Percentiles rank a stretch among this genome's conserved stretches.
These are phyloP conservation scores for Ypsolopha scabrella DNA, from an alignment of 2,888 invertebrate genomes.

Conservation along the genomic window DNA sequence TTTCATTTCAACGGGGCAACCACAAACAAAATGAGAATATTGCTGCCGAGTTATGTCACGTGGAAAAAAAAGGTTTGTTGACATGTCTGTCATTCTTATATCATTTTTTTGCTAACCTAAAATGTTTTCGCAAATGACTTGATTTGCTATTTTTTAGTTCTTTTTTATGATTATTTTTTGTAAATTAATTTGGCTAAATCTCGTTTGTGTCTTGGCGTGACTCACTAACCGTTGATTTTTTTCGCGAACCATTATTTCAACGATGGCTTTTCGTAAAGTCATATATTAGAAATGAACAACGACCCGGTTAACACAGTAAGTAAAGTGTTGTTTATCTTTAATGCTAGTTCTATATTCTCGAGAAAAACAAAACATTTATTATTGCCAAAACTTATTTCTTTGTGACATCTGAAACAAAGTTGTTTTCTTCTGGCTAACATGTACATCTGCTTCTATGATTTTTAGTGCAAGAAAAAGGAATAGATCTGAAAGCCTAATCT, in stretches of 20 bases:
- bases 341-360: too few relatives aligned
- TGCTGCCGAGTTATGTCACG: slow-evolving; percentile 62
- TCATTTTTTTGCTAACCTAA: slow-evolving; percentile 70
- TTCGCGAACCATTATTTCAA: slow-evolving; percentile 51
- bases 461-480: too few relatives aligned
- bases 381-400: too few relatives aligned
- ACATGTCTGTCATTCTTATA: slow-evolving; percentile 64
- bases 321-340: slow-evolving; percentile 14
- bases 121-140: slow-evolving; percentile 70
- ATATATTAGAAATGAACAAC: slow-evolving; percentile 55
- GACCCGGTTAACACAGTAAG: slow-evolving; percentile 67
- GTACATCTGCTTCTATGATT: too few relatives aligned
- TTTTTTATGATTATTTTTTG: slow-evolving; percentile 63
- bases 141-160: slow-evolving; percentile 58
- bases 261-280: slow-evolving; percentile 57
- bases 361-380: too few relatives aligned
- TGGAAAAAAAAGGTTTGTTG: slow-evolving; percentile 66
- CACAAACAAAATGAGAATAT: slow-evolving; percentile 60
- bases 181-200: slow-evolving; percentile 61
- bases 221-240: slow-evolving; percentile 36
- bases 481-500: too few relatives aligned
- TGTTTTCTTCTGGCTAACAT: too few relatives aligned
- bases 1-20: slow-evolving; percentile 51
- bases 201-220: slow-evolving; percentile 56
- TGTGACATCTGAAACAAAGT: too few relatives aligned